Conservation (phyloP, 2,888 invertebrate genomes). For the Oithona nana region DNA sequence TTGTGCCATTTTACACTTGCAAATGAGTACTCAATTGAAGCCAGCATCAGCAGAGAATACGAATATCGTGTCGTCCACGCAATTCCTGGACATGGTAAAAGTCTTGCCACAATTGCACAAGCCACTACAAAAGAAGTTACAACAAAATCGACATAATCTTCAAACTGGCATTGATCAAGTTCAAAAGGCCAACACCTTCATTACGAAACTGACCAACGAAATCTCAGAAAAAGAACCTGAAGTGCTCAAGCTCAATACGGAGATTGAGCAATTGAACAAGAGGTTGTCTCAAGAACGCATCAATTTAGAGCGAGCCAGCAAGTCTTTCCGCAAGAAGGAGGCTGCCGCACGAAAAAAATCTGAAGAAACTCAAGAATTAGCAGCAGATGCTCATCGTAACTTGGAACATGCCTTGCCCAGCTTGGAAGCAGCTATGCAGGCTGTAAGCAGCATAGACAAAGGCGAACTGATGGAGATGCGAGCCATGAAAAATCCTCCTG, state of each 20-base stretch:
- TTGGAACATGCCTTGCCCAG: slow-evolving; percentile 69
- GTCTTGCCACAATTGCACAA: slow-evolving; percentile 37
- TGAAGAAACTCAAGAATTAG: slow-evolving; percentile 56
- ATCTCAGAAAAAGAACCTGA: slow-evolving; percentile 60
- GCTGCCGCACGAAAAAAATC: slow-evolving; percentile 69
- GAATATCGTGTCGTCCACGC: background rate
- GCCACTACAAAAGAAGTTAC: slow-evolving; percentile 44
- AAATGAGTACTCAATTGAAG: background rate
- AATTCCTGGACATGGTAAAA: slow-evolving; percentile 3
- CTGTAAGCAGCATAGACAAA: slow-evolving; percentile 65
- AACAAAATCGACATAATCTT: slow-evolving; percentile 42
- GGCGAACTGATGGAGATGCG: slow-evolving; percentile 74
- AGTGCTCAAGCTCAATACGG: slow-evolving; percentile 51
- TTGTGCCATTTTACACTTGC: background rate
- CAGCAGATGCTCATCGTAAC: slow-evolving; percentile 64
- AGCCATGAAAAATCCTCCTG: slow-evolving; percentile 71
- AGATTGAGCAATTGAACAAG: slow-evolving; percentile 52
- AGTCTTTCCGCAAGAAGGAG: slow-evolving; percentile 61
- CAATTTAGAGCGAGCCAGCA: slow-evolving; percentile 58
- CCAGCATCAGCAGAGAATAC: too few relatives aligned
- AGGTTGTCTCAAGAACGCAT: slow-evolving; percentile 57
- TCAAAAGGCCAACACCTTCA: slow-evolving; percentile 56
- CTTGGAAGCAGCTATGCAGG: slow-evolving; percentile 60
- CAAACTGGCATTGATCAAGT: slow-evolving; percentile 56
- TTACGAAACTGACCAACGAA: slow-evolving; percentile 66